Conservation (phyloP, 2,888 invertebrate species). For the Amblyjoppa proteus region DNA sequence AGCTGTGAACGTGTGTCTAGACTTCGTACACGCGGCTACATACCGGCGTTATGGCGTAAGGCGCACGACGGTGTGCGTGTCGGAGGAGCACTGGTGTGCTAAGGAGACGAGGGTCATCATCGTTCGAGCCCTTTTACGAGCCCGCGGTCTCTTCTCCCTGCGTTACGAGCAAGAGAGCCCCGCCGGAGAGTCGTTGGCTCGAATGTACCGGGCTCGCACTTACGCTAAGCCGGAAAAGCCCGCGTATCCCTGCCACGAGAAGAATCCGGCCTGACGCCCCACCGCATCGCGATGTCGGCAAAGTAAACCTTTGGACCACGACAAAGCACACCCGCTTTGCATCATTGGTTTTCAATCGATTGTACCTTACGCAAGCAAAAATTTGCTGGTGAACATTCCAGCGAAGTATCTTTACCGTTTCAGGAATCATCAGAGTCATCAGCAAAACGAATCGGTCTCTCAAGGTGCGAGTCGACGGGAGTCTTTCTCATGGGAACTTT, state of each 20-base stretch:
- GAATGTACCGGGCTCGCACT: slow-evolving; percentile 66
- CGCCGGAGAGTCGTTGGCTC: slow-evolving; percentile 55
- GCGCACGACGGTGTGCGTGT: slow-evolving; percentile 23
- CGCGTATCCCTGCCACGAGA: slow-evolving; percentile 26
- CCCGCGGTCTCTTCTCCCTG: slow-evolving; percentile 61
- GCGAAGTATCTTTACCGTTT: not conserved
- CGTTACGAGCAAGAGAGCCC: slow-evolving; percentile 69
- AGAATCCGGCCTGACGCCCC: slow-evolving; percentile 17
- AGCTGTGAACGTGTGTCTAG: slow-evolving; percentile 59
- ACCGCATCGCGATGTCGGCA: not conserved
- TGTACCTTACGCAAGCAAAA: not conserved
- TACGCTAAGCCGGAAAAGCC: slow-evolving; percentile 73
- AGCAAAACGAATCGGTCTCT: not conserved
- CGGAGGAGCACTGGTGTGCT: slow-evolving; percentile 46
- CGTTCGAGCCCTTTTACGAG: slow-evolving; percentile 78
- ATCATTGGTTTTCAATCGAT: not conserved
- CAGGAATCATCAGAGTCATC: not conserved
- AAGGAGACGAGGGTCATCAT: slow-evolving; percentile 73
- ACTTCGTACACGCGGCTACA: slow-evolving; percentile 16
- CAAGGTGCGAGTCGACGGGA: not conserved
- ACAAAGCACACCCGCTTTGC: not conserved
- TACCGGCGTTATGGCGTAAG: slow-evolving; percentile 11
- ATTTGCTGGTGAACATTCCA: no score
- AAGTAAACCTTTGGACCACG: not conserved
- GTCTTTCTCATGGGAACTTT: no score